Base-by-base conservation (phyloP, 2,888 invertebrate species). In the Acheta domesticus region DNA sequence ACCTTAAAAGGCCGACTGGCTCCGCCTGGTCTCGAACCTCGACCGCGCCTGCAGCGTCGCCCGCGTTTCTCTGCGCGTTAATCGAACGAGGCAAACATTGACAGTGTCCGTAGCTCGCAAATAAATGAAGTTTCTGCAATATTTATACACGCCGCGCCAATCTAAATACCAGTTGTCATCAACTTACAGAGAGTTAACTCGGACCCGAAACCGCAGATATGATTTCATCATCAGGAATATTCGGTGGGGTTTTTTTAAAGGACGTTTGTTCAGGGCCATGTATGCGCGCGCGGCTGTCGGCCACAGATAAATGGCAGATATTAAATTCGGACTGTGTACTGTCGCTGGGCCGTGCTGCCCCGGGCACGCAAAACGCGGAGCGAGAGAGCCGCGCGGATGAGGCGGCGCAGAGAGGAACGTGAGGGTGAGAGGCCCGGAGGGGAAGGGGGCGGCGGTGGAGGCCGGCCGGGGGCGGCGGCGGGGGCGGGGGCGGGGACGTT, bases 111-210 rank as follows among this genome's bases (percentile, higher is more conserved):
- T 62, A 62, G 62, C 62, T 62, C n/a, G 62, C 62, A 62, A 62
- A 62, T 62, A 62, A 62, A 62, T n/a, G 62, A 62, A 62, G 62
- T 62, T 62, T 62, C 62, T 62, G 62, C 16, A 62, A 14, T 62
- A 62, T 62, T 62, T 62, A 62, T 62, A 62, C 8, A n/a, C 62
- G 62, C 62, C n/a, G 4, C n/a, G 62, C 62, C 62, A 62, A 62
- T 62, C n/a, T 62, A 62, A 62, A 62, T 62, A 62, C 62, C 62
- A 62, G 62, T n/a, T 62, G 62, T 62, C 62, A 62, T 62, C 62
- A 62, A 62, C 62, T 62, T 62, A 62, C 62, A 62, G 62, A 19
- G 62, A 14, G 62, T 62, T 62, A 62, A 62, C 62, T 62, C 62
- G 62, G 62, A 62, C 62, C n/a, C 62, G 62, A 62, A 62, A 14